Evolutionary conservation across 1,140 invertebrate genomes (phyloP), one percentile per base, ranked within the genome.

Genomic region (Idris sp.): DNA sequence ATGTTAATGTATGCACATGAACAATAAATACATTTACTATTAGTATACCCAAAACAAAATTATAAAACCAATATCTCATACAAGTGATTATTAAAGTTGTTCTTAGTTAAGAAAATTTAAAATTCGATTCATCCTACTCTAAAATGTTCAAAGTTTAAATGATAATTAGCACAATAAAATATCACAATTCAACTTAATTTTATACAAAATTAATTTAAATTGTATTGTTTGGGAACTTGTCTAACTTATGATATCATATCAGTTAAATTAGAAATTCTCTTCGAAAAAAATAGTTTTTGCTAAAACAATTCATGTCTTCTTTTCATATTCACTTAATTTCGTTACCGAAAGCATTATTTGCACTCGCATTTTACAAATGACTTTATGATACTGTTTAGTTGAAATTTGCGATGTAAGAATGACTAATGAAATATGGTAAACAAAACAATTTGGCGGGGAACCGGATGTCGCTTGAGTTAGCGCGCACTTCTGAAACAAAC

Each of bases 391-490:
- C 36, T 61, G 48, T 62, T 54, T 54, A 14, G 54, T 33, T 48
- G 35, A 61, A 67, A 75, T 65, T 69, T 25, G 54, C 53, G 36
- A 65, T 54, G 59, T 62, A 75, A 75, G 65, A 65, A 69, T 75
- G 65, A 75, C 73, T 75, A 75, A 75, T 75, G 73, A 75, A 75
- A 69, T 75, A 69, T 71, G 73, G 53, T 75, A 75, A 75, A 75
- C 73, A 69, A 75, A 75, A 75, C 65, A 65, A 71, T 75, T 69
- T 64, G 72, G 51, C 64, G 49, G 58, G 35, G 36, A 74, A 62
- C 58, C 64, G 73, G 64, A 75, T 75, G 73, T 74, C 72, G 58
- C 62, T 56, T 30, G 62, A 74, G 72, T 74, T 74, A 74, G 53
- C 61, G 71, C 25, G 31, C 40, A 64, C 46, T 61, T 53, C 61